A percentile compares a stretch with the other conserved stretches of the same genome.
phyloP scores from a whole-genome alignment of 2,113 vertebrate genomes.

The Pelobates fuscus region DNA sequence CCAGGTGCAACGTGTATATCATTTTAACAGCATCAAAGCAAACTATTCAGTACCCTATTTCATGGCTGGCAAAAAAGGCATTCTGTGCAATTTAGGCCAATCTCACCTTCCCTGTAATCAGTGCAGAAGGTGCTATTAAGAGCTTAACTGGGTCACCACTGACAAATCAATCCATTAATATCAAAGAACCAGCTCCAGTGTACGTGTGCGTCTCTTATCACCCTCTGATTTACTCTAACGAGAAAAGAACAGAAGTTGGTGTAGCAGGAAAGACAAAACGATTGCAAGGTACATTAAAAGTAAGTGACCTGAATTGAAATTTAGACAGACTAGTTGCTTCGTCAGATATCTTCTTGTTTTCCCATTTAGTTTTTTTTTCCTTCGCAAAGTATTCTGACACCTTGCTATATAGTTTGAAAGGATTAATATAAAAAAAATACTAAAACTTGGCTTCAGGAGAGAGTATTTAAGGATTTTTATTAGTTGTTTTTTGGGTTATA shows the following conservation, averaged over 20 bases:
- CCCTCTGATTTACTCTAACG: conserved; percentile 45
- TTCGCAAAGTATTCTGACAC: conserved; percentile 2
- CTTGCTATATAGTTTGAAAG: not conserved
- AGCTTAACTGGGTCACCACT: conserved; percentile 50
- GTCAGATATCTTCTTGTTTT: not conserved
- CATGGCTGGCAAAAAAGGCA: conserved; percentile 33
- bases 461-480: no score
- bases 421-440: no score
- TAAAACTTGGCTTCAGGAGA: no score
- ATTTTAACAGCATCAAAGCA: conserved; percentile 43
- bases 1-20: conserved; percentile 7
- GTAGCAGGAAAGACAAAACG: conserved; percentile 49
- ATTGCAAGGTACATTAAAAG: conserved; percentile 45
- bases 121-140: conserved; percentile 45
- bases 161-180: conserved; percentile 50
- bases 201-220: conserved; percentile 41
- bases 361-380: not conserved
- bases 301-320: conserved; percentile 50
- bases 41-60: conserved; percentile 42
- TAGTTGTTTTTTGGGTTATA: no score
- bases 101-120: conserved; percentile 51
- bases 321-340: conserved; percentile 11
- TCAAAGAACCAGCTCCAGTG: conserved; percentile 41
- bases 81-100: conserved; percentile 47
- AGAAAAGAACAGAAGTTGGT: conserved; percentile 32